Percentiles rank a stretch among this genome's conserved stretches.
Conservation (phyloP, 2,113 vertebrate genomes). For the Megaceryle maxima region DNA sequence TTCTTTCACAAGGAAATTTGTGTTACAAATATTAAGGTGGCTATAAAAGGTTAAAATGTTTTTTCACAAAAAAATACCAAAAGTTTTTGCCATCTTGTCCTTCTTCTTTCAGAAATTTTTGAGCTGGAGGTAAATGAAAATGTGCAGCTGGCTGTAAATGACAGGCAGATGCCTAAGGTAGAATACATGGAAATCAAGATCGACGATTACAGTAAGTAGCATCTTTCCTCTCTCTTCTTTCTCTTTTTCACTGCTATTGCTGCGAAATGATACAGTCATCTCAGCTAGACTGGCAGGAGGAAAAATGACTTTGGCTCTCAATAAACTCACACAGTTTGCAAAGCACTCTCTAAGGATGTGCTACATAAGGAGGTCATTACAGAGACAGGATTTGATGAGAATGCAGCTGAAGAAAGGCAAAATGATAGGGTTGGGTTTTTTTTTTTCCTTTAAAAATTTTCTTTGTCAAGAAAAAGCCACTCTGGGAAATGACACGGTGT, state of each 20-base stretch:
- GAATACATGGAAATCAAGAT: conserved; percentile 85
- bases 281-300: background rate
- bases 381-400: background rate
- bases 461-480: background rate
- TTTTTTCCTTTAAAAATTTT: background rate
- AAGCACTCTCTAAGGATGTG: conserved; percentile 17
- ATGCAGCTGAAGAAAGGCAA: conserved; percentile 3
- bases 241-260: background rate
- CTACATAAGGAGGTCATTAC: background rate
- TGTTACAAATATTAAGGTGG: background rate
- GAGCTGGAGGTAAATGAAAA: conserved; percentile 88
- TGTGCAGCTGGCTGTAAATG: conserved; percentile 77
- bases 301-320: conserved; percentile 19
- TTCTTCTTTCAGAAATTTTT: conserved; percentile 79
- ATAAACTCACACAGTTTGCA: conserved; percentile 27
- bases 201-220: conserved; percentile 89
- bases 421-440: background rate
- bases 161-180: conserved; percentile 90
- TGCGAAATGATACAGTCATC: conserved; percentile 17
- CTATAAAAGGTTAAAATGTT: background rate
- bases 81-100: background rate
- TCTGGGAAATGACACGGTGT: background rate
- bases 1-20: background rate
- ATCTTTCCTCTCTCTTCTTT: background rate
- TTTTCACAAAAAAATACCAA: background rate